These are phyloP conservation scores for Drosophila trichaetosa DNA, from an alignment of 2,888 invertebrate species.

Conservation along the genomic window DNA sequence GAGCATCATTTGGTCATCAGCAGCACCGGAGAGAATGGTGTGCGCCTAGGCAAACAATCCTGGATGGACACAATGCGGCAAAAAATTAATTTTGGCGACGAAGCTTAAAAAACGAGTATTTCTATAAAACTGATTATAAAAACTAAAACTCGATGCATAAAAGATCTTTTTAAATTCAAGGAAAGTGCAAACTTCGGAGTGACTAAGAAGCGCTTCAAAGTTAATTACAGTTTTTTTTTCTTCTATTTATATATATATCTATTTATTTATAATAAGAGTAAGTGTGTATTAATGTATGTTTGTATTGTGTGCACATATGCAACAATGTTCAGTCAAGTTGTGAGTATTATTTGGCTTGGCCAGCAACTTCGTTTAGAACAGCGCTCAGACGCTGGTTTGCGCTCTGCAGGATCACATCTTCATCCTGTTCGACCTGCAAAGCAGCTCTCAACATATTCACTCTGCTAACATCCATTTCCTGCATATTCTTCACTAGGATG, in stretches of 20 bases:
- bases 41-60: conserved; percentile 83
- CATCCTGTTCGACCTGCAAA: conserved; percentile 47
- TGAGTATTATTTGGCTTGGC: conserved; percentile 67
- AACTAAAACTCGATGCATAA: background rate
- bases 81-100: conserved; percentile 25
- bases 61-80: conserved; percentile 81
- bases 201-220: background rate
- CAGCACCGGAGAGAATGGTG: conserved; percentile 68
- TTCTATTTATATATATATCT: conserved; percentile 17
- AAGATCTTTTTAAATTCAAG: background rate
- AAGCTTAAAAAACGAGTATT: conserved; percentile 9
- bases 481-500: conserved; percentile 39
- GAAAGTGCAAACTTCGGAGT: background rate
- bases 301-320: conserved; percentile 46
- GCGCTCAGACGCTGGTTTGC: conserved; percentile 53
- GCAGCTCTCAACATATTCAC: conserved; percentile 48
- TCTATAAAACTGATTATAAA: background rate
- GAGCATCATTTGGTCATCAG: conserved; percentile 63
- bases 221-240: conserved; percentile 12
- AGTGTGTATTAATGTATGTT: conserved; percentile 22
- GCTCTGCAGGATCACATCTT: conserved; percentile 55
- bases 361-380: conserved; percentile 51
- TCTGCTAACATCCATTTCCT: conserved; percentile 44
- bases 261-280: conserved; percentile 22
- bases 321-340: conserved; percentile 71